Base-by-base conservation (phyloP, 2,888 invertebrate species). In the Cecidostiba fungosa region DNA sequence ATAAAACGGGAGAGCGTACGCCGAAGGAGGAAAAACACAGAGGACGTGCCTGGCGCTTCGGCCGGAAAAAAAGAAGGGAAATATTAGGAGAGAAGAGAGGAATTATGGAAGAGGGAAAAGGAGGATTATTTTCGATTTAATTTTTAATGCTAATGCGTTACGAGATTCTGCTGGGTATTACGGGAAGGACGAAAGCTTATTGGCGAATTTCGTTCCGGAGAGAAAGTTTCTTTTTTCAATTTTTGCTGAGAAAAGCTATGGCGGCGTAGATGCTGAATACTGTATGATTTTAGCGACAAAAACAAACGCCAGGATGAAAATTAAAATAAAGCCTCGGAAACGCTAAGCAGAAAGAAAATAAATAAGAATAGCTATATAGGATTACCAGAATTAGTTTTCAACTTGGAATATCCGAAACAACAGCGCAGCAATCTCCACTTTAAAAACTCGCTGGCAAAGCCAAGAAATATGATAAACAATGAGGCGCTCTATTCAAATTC, bases 91-190 rank as follows among this genome's bases (percentile, higher is more conserved):
- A 5, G 50, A 50, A 32, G 19, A 76, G 50, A 39, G 39, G 26
- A 62, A 77, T 77, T 77, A 62, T 26, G 16, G 6, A 77, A 43
- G 39, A 14, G 6, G 26, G 69, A 32, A 62, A 23, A 6, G 43
- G 32, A 50, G 39, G 32, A 79, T 79, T 79, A 78, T 29, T 66
- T 78, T 47, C 43, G 50, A 79, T 79, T 79, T 36, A 69, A 70
- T 47, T 26, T 78, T 62, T 32, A 29, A 32, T 50, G 54, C 76
- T 29, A 54, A 76, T 74, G 16, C 74, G 50, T 36, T 59, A 23
- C 23, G 23, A 59, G 59, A 59, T n/a, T 59, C 47, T 32, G 36
- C 32, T 16, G 32, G 19, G 14, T 70, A 32, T 39, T 36, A 10
- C 36, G 19, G 3, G 2, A 10, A n/a, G n/a, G 12, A 72, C 12